Base-by-base conservation (phyloP, 2,113 vertebrate species). In the Strigops habroptila region DNA sequence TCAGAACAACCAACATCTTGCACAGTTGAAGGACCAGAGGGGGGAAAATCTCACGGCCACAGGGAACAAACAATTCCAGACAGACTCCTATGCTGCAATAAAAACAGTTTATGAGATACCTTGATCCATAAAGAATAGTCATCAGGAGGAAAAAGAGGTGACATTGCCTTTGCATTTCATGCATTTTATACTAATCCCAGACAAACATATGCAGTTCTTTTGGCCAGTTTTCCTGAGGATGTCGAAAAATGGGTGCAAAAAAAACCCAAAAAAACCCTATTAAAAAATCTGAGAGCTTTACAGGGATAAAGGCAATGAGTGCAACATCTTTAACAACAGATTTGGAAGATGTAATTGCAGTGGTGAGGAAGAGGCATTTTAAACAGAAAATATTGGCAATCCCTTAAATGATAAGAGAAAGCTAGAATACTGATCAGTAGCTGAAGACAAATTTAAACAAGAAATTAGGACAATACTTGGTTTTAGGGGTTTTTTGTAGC, bases 101-200 rank as follows among this genome's bases (percentile, higher is more conserved):
- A 96, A 96, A 89, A 51, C 77, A 86, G 39, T 48, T 75, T 82
- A 65, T 86, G 60, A 94, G n/a, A 62, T 71, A 57, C 51, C 62
- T 91, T 37, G 35, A 92, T 92, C 84, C 73, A 91, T 81, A 89
- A 92, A 95, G n/a, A 86, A 70, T 3, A 67, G n/a, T 60, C 59
- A 82, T 93, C 80, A 88, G 33, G 31, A 88, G 46, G 31, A 86
- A 92, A 92, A 59, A 60, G 53, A 92, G 59, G 18, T 74, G 80
- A 77, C 64, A 41, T 74, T 86, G 64, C 80, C 68, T 62, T 71
- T 63, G 18, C n/a, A 74, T 86, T 81, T 88, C 81, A 69, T 12
- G 22, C 22, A 49, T 5, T 85, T 82, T 53, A 25, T 63, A 59
- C 51, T 75, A 82, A 82, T 51, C 39, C n/a, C 37, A 75, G 60